phyloP scores from a whole-genome alignment of 2,888 invertebrate species.

The Phania funesta region DNA sequence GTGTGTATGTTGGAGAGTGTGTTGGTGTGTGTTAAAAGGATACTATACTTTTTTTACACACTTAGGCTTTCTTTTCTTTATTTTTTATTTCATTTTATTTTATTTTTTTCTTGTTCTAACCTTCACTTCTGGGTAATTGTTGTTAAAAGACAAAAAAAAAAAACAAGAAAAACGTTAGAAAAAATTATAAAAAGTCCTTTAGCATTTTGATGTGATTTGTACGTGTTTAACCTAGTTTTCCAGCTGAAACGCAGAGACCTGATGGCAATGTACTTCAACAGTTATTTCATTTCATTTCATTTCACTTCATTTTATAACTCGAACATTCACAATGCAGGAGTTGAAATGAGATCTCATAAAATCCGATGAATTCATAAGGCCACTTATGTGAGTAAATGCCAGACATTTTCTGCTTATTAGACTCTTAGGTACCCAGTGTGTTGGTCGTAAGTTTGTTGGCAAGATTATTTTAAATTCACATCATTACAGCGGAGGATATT shows the following conservation, averaged over 20 bases:
- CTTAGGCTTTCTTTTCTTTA: conserved; percentile 22
- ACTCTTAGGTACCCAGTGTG: not conserved
- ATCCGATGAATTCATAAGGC: conserved; percentile 49
- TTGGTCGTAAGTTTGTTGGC: not conserved
- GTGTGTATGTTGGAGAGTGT: not conserved
- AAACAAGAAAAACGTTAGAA: conserved; percentile 66
- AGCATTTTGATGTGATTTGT: conserved; percentile 78
- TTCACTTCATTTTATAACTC: not conserved
- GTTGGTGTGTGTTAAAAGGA: conserved; percentile 33
- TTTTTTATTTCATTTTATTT: not conserved
- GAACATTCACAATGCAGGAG: not conserved
- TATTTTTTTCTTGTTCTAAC: not conserved
- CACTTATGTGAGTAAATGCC: conserved; percentile 50
- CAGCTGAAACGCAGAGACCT: not conserved
- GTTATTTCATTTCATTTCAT: conserved; percentile 21
- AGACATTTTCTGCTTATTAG: not conserved
- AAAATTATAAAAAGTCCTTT: conserved; percentile 45
- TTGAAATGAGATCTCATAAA: conserved; percentile 38
- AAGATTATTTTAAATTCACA: conserved; percentile 14
- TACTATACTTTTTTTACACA: conserved; percentile 2
- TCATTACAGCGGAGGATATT: not conserved
- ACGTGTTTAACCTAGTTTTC: conserved; percentile 76
- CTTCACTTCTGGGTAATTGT: conserved; percentile 35
- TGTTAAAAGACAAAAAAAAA: too few species aligned
- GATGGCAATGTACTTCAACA: conserved; percentile 12